A percentile compares a stretch with the other conserved stretches of the same genome.
phyloP scores from a whole-genome alignment of 2,797 vertebrate species.

The Pteropus rufus region DNA sequence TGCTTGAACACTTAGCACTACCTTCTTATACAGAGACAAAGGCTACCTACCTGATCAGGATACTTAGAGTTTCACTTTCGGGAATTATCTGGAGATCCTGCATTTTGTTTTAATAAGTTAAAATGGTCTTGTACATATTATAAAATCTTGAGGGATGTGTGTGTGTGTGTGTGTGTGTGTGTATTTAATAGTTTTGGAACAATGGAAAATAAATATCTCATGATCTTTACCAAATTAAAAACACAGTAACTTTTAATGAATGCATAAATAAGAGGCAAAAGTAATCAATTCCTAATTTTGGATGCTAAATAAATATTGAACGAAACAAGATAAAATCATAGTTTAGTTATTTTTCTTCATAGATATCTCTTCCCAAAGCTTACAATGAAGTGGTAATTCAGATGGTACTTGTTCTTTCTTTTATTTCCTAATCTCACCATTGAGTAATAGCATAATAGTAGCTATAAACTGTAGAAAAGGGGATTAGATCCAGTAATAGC shows the following conservation, averaged over 20 bases:
- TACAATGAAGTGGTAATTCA: neutral
- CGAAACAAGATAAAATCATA: neutral
- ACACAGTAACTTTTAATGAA: neutral
- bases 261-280: neutral
- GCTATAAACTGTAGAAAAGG: neutral
- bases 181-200: neutral
- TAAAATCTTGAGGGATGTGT: neutral
- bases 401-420: neutral
- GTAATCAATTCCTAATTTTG: neutral
- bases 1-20: constrained; percentile 43
- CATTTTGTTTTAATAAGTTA: neutral
- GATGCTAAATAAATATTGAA: neutral
- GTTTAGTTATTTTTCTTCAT: neutral
- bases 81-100: neutral
- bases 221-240: neutral
- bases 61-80: neutral
- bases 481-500: neutral
- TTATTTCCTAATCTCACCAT: neutral
- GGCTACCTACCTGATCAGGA: constrained; percentile 1
- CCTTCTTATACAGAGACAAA: constrained; percentile 34
- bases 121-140: neutral
- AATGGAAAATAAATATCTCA: neutral
- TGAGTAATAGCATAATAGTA: neutral
- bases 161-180: neutral
- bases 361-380: neutral